These are phyloP conservation scores for Rhynchonycteris naso DNA, from an alignment of 2,797 vertebrate genomes.

Conservation along the genomic window DNA sequence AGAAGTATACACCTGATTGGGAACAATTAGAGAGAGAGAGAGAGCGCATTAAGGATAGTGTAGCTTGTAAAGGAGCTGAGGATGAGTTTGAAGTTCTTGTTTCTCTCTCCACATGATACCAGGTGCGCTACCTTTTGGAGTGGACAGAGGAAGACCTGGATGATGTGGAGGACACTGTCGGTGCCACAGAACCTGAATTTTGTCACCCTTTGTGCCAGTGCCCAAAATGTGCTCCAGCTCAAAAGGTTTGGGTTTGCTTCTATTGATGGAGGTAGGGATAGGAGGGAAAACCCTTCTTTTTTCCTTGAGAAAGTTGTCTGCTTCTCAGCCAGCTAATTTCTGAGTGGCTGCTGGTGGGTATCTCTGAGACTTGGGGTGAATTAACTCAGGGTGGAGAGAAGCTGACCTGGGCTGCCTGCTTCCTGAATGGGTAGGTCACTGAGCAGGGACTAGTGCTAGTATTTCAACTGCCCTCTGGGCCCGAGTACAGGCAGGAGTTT, in stretches of 20 bases:
- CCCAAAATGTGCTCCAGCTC: slow-evolving; percentile 90
- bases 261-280: rapidly evolving
- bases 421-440: neutral
- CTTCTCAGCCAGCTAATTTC: neutral
- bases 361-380: neutral
- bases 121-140: slow-evolving; percentile 97
- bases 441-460: neutral
- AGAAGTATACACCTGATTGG: slow-evolving; percentile 4
- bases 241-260: slow-evolving; percentile 89
- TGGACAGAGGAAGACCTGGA: slow-evolving; percentile 95
- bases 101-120: neutral
- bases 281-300: neutral
- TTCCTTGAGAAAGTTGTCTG: neutral
- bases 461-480: neutral
- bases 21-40: neutral
- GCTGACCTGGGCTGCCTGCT: neutral
- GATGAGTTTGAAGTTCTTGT: neutral
- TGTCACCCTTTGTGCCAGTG: slow-evolving; percentile 98
- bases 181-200: slow-evolving; percentile 83
- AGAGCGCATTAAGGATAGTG: rapidly evolving
- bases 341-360: neutral
- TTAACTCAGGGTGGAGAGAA: neutral
- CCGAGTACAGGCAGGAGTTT: neutral
- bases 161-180: slow-evolving; percentile 85
- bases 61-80: neutral